Conservation (phyloP, 2,888 invertebrate species). For the Caenorhabditis panamensis region DNA sequence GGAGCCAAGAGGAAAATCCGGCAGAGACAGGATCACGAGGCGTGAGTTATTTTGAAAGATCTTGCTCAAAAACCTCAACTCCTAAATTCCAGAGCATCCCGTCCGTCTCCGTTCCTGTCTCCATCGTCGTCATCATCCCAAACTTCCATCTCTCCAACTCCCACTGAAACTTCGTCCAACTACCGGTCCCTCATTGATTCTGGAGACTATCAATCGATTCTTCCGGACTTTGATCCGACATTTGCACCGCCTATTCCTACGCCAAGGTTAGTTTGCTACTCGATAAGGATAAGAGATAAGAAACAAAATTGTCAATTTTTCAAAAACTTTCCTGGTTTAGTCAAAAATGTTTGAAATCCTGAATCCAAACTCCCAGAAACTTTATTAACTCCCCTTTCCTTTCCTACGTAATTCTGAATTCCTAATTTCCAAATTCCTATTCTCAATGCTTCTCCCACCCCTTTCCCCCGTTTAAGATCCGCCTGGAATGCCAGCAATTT, state of each 20-base stretch:
- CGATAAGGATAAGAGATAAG: background rate
- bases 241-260: constrained; percentile 51
- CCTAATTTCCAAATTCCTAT: too few relatives aligned
- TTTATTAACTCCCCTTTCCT: too few relatives aligned
- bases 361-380: too few relatives aligned
- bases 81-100: background rate
- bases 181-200: constrained; percentile 69
- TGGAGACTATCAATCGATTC: constrained; percentile 66
- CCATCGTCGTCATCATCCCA: constrained; percentile 58
- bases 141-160: constrained; percentile 49
- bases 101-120: constrained; percentile 66
- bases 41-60: constrained; percentile 54
- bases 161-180: constrained; percentile 55
- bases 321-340: too few relatives aligned
- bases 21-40: constrained; percentile 65
- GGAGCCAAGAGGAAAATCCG: constrained; percentile 77
- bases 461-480: constrained; percentile 27
- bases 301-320: too few relatives aligned
- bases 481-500: constrained; percentile 42
- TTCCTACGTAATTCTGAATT: too few relatives aligned
- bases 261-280: constrained; percentile 50
- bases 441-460: too few relatives aligned
- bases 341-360: too few relatives aligned
- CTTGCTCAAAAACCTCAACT: too few relatives aligned
- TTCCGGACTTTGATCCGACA: constrained; percentile 62